Base-by-base conservation (phyloP, 1,140 invertebrate genomes). In the Capitella teleta region DNA sequence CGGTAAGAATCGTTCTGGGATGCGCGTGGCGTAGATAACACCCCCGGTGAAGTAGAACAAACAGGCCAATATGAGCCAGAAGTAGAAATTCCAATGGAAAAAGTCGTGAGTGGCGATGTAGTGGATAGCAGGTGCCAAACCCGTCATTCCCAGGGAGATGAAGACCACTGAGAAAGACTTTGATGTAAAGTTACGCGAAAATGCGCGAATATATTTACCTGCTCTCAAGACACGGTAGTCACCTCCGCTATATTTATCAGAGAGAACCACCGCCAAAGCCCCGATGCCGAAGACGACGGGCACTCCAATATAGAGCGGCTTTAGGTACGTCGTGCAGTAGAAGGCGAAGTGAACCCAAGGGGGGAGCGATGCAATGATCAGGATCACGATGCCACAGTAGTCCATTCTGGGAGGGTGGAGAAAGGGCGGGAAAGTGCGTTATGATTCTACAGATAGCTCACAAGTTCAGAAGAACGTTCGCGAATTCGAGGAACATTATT, bases 181-280 rank as follows among this genome's bases (percentile, higher is more conserved):
- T n/a, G n/a, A n/a, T n/a, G n/a, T n/a, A n/a, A n/a, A n/a, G n/a
- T n/a, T n/a, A n/a, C n/a, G n/a, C n/a, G n/a, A n/a, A n/a, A n/a
- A n/a, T n/a, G n/a, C n/a, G n/a, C n/a, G n/a, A n/a, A n/a, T n/a
- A n/a, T n/a, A 42, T n/a, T 28, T 25, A 56, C 59, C 58, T 49
- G 88, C 88, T 64, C 90, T 75, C 16, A 97, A 74, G 44, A 88
- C 85, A 62, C 93, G 77, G 64, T 87, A 85, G 46, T 77, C 80
- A 3, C 91, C 88, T 68, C 93, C 87, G 52, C 85, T 86, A 67
- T 97, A 97, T 70, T 85, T 84, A 66, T 95, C 91, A 86, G 87
- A 93, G 21, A 96, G 72, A 8, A 90, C 95, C 2, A 96, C 88
- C 64, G 95, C 81, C 57, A 96, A 91, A 45, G 87, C 87, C 25